phyloP scores from a whole-genome alignment of 1,140 invertebrate species.

The Ceratosolen solmsi region DNA sequence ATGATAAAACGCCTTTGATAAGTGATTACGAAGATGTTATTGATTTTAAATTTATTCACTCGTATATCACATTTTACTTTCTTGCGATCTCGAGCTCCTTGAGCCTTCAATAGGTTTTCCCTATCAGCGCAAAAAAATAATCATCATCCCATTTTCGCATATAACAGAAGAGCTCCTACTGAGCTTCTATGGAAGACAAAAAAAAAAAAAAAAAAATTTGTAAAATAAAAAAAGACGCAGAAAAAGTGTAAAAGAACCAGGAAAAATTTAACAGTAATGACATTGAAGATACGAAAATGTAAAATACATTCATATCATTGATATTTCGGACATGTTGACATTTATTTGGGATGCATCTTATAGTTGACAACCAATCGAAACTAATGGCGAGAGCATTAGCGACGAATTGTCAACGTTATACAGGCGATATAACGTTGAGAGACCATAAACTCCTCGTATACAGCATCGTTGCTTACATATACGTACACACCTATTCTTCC shows the following conservation, averaged over 20 bases:
- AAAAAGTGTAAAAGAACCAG: too few relatives aligned
- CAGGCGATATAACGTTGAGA: conserved; percentile 70
- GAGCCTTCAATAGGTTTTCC: conserved; percentile 31
- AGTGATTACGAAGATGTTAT: conserved; percentile 45
- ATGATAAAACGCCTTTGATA: conserved; percentile 43
- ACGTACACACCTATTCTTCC: conserved; percentile 46
- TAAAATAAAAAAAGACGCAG: too few relatives aligned
- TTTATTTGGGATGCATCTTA: conserved; percentile 47
- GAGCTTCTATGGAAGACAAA: too few relatives aligned
- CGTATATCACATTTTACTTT: conserved; percentile 48
- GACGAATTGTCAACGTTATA: conserved; percentile 70
- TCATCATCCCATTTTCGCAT: too few relatives aligned
- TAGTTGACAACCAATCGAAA: conserved; percentile 65
- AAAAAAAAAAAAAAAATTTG: too few relatives aligned
- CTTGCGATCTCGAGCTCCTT: conserved; percentile 42
- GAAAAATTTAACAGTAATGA: too few relatives aligned
- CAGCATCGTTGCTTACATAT: conserved; percentile 64
- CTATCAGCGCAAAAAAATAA: too few relatives aligned
- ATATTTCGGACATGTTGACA: conserved; percentile 3
- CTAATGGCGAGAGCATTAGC: conserved; percentile 70
- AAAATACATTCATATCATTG: background rate
- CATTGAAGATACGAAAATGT: too few relatives aligned
- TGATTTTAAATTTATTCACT: conserved; percentile 48
- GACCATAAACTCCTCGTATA: conserved; percentile 71
- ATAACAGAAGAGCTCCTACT: too few relatives aligned